A percentile compares a stretch with the other conserved stretches of the same genome.
Conservation (phyloP, 2,888 invertebrate genomes). For the Villa cingulata region DNA sequence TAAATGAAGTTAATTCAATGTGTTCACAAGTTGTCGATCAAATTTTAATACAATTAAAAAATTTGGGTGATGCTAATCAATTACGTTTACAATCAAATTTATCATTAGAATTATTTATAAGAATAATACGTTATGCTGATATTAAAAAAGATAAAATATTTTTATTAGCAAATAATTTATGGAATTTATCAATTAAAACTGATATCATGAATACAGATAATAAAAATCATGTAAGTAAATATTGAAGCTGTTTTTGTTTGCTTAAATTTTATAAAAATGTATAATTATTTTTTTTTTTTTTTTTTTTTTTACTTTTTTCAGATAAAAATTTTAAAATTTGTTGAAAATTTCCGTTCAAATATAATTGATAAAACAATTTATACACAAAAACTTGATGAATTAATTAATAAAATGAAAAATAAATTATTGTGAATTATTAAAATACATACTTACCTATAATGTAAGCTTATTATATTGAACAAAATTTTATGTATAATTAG, state of each 20-base stretch:
- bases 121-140: constrained; percentile 52
- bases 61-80: constrained; percentile 52
- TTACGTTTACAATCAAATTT: constrained; percentile 55
- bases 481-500: no score
- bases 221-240: constrained; percentile 27
- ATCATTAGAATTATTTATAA: constrained; percentile 59
- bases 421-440: no score
- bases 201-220: constrained; percentile 39
- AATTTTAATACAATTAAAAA: constrained; percentile 53
- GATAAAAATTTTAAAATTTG: constrained; percentile 9
- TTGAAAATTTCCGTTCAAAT: constrained; percentile 4
- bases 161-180: constrained; percentile 62
- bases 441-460: no score
- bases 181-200: constrained; percentile 64
- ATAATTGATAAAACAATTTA: neutral
- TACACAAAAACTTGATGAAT: constrained; percentile 11
- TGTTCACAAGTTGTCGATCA: constrained; percentile 65
- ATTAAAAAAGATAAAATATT: constrained; percentile 45
- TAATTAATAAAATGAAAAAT: constrained; percentile 12
- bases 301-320: neutral
- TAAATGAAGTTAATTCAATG: constrained; percentile 63
- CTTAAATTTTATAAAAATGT: neutral
- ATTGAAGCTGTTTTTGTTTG: neutral
- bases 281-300: neutral
- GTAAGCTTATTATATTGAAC: no score